A percentile compares a stretch with the other conserved stretches of the same genome.
phyloP scores from a whole-genome alignment of 2,797 vertebrate species.

The Cichlasoma orientale region DNA sequence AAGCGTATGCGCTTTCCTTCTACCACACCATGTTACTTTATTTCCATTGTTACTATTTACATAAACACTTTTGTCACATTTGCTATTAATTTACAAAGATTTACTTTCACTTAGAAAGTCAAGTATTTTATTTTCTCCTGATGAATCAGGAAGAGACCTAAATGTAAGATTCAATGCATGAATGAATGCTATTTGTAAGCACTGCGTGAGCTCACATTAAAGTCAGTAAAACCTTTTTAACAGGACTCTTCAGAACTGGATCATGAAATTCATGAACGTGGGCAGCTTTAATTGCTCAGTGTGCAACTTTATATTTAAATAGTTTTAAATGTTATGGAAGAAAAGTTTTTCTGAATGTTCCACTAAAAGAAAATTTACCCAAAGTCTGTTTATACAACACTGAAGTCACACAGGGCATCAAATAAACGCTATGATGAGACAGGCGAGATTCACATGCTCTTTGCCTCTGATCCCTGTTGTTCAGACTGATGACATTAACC shows the following conservation, averaged over 20 bases:
- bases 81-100: background rate
- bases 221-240: background rate
- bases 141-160: background rate
- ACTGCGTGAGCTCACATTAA: background rate
- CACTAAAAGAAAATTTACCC: background rate
- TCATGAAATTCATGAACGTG: background rate
- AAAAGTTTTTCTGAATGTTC: background rate
- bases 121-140: background rate
- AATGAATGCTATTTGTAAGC: background rate
- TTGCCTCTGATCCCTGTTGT: constrained; percentile 35
- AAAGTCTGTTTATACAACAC: constrained; percentile 14
- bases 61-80: background rate
- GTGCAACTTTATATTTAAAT: background rate
- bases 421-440: constrained; percentile 47
- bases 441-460: constrained; percentile 40
- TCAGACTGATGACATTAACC: constrained; percentile 25
- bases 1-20: background rate
- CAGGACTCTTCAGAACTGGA: background rate
- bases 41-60: background rate
- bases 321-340: background rate
- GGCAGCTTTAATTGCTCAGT: background rate
- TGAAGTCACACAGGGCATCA: constrained; percentile 5
- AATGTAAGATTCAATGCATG: background rate
- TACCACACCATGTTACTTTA: background rate
- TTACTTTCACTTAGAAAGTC: background rate